Conservation (phyloP, 2,888 invertebrate species). For the Harpalus rufipes region DNA sequence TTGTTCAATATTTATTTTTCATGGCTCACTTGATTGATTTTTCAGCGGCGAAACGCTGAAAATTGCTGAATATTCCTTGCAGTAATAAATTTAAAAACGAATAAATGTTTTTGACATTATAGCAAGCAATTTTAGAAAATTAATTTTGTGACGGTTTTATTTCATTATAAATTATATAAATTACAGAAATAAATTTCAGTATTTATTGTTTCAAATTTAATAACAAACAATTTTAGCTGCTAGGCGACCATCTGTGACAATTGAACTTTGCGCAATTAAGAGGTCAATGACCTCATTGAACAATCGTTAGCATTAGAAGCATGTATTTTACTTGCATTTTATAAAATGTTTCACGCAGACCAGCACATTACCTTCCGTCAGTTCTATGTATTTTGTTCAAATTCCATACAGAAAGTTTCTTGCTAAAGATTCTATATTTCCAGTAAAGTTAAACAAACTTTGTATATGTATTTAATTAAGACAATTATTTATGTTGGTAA, state of each 20-base stretch:
- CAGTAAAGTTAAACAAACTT: no score
- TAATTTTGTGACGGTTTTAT: not conserved
- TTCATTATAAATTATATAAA: not conserved
- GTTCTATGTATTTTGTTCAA: no score
- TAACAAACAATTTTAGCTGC: not conserved
- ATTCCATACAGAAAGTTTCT: no score
- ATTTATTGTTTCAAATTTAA: slow-evolving; percentile 2
- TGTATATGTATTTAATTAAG: no score
- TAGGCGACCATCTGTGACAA: not conserved
- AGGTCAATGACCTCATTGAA: not conserved
- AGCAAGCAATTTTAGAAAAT: no score
- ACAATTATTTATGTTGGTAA: no score
- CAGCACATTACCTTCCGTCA: no score
- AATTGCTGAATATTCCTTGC: not conserved
- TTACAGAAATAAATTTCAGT: not conserved
- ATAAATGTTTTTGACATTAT: not conserved
- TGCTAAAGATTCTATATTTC: no score
- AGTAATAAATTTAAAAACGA: not conserved
- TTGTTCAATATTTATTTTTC: not conserved
- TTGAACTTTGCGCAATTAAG: not conserved
- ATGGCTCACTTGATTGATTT: not conserved
- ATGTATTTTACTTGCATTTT: no score
- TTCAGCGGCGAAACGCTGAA: no score
- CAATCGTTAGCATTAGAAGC: not conserved
- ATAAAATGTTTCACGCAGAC: no score